Conservation (phyloP, 2,888 invertebrate species). For the Parasteatoda lunata region DNA sequence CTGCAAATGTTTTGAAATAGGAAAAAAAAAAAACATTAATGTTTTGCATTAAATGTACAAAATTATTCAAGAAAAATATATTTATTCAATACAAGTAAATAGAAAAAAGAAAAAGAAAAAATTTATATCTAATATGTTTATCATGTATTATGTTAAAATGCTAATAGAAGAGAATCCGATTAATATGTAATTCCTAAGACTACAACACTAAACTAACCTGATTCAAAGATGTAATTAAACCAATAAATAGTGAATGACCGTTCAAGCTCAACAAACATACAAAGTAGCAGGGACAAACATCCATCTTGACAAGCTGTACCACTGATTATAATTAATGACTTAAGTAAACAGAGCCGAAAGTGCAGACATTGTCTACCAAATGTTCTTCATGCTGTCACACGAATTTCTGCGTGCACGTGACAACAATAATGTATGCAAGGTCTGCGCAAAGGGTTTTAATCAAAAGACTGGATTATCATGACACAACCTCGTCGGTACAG, state of each 20-base stretch:
- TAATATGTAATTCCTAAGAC: no score
- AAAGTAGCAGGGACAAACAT: neutral
- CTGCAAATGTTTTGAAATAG: no score
- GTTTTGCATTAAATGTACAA: no score
- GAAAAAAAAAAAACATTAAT: no score
- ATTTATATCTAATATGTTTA: no score
- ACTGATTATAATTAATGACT: constrained; percentile 53
- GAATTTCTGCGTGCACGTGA: constrained; percentile 23
- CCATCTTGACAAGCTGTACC: constrained; percentile 11
- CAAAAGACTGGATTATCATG: constrained; percentile 42
- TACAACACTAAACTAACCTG: no score
- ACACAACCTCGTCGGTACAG: neutral
- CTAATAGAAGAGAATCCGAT: no score
- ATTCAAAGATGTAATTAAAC: no score
- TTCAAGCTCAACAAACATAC: neutral
- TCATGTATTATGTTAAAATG: no score
- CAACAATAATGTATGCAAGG: constrained; percentile 53
- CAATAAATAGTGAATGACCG: neutral
- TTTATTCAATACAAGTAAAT: no score
- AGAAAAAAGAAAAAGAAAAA: no score
- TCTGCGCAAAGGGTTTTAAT: constrained; percentile 32
- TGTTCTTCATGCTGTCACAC: constrained; percentile 13
- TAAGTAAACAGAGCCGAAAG: constrained; percentile 28
- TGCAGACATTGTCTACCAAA: constrained; percentile 8
- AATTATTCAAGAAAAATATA: no score